A percentile compares a stretch with the other conserved stretches of the same genome.
Evolutionary conservation across 1,140 invertebrate species (phyloP).

Genomic region (Phymorhynchus buccinoides): DNA sequence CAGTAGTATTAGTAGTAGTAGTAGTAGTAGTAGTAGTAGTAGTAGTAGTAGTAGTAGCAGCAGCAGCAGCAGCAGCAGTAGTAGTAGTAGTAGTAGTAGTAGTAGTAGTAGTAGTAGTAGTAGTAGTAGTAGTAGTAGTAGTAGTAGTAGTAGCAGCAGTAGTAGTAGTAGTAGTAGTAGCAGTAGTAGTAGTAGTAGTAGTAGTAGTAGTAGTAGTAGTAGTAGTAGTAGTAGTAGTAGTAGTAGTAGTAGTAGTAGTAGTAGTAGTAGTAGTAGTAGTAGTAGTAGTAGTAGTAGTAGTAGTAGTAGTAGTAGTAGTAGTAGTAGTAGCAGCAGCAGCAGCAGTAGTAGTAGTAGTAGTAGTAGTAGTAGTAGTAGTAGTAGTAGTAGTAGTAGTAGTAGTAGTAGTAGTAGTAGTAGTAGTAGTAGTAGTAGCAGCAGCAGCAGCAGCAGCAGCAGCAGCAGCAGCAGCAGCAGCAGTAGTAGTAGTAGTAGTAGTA

Average conservation of each 20-base stretch:
- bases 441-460: too few relatives aligned
- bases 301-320: slow-evolving; percentile 2
- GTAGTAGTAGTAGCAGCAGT: slow-evolving; percentile 6
- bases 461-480: not conserved
- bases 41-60: slow-evolving; percentile 13
- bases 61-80: not conserved
- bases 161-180: slow-evolving; percentile 8
- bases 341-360: slow-evolving; percentile 13
- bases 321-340: slow-evolving; percentile 8
- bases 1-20: too few relatives aligned
- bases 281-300: slow-evolving; percentile 6
- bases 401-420: slow-evolving; percentile 10
- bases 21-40: slow-evolving; percentile 16
- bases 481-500: slow-evolving; percentile 17
- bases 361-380: slow-evolving; percentile 17
- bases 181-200: slow-evolving; percentile 16
- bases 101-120: slow-evolving; percentile 16
- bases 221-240: slow-evolving; percentile 16
- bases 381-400: slow-evolving; percentile 16
- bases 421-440: slow-evolving; percentile 13
- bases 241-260: slow-evolving; percentile 17
- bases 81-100: slow-evolving; percentile 15
- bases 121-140: slow-evolving; percentile 17
- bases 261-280: slow-evolving; percentile 16
- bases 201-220: slow-evolving; percentile 16